Base-by-base conservation (phyloP, 2,113 vertebrate genomes). In the zebrafish (Danio rerio) region DNA sequence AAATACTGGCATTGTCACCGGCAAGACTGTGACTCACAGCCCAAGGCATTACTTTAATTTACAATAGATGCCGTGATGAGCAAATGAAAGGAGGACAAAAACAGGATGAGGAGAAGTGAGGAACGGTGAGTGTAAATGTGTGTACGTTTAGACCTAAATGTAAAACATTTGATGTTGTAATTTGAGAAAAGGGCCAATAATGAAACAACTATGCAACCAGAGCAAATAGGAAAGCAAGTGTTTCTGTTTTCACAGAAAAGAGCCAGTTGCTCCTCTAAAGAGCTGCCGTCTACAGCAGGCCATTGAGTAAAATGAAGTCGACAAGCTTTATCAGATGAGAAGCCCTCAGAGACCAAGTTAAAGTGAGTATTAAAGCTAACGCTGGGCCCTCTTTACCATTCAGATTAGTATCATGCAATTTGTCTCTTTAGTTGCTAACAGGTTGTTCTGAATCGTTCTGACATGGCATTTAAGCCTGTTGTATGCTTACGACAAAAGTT, bases 251-350 rank as follows among this genome's bases (percentile, higher is more conserved):
- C 69, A 56, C 61, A 66, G 71, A 59, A 81, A 18, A 31, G 52
- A 66, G 58, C 13, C 7, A 53, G 40, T 58, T 65, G 63, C 31
- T 21, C 71, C n/a, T 80, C 47, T 70, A 55, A 70, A 81, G 78
- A 49, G 16, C 31, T 78, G 85, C 87, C 87, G 88, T 90, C 91
- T 88, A 89, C 87, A 89, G 83, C 84, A 85, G 86, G 87, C 89
- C 80, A 81, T 87, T 87, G 86, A 74, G 76, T 75, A 84, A 86
- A 91, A 89, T 86, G 77, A 90, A 90, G 91, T 87, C 86, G 84
- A 91, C 88, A 89, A 66, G 85, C 88, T 88, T 89, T 89, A 84
- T 62, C 80, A 77, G 65, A 75, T 61, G 6, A 63, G 49, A 77
- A 31, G 58, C 80, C 79, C 83, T 80, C 16, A 52, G 83, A 71